Conservation (phyloP, 2,113 vertebrate species). For the Elachura formosa region DNA sequence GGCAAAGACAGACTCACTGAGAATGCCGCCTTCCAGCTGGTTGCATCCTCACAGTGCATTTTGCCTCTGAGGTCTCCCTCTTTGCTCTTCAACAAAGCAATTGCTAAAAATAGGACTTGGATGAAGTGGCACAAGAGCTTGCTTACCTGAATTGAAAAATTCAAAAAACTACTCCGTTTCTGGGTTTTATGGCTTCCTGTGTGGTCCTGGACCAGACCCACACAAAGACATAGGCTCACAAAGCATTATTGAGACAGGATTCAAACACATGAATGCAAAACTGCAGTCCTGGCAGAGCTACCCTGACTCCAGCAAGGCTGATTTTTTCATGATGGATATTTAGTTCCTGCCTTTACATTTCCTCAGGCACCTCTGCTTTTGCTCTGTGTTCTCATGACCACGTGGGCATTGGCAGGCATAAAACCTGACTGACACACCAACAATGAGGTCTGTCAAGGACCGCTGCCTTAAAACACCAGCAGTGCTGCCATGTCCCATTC, state of each 20-base stretch:
- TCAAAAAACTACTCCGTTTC: background rate
- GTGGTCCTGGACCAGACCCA: background rate
- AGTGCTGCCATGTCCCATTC: background rate
- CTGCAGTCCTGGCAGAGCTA: background rate
- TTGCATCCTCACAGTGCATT: background rate
- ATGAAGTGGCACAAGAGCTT: background rate
- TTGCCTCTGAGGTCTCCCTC: background rate
- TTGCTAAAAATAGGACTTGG: background rate
- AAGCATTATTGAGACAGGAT: background rate
- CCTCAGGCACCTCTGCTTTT: background rate
- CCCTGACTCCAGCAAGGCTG: background rate
- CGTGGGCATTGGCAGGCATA: accelerated
- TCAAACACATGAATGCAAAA: background rate
- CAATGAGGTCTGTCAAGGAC: background rate
- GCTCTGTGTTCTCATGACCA: background rate
- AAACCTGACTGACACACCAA: background rate
- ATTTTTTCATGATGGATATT: background rate
- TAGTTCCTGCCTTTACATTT: background rate
- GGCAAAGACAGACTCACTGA: background rate
- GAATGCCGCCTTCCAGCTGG: background rate
- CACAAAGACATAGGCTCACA: background rate
- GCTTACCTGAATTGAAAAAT: background rate
- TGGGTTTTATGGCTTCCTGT: background rate
- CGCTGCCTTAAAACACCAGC: accelerated
- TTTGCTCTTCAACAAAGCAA: background rate